A percentile compares a stretch with the other conserved stretches of the same genome.
phyloP scores from a whole-genome alignment of 1,140 invertebrate species.

The Drusus annulatus region DNA sequence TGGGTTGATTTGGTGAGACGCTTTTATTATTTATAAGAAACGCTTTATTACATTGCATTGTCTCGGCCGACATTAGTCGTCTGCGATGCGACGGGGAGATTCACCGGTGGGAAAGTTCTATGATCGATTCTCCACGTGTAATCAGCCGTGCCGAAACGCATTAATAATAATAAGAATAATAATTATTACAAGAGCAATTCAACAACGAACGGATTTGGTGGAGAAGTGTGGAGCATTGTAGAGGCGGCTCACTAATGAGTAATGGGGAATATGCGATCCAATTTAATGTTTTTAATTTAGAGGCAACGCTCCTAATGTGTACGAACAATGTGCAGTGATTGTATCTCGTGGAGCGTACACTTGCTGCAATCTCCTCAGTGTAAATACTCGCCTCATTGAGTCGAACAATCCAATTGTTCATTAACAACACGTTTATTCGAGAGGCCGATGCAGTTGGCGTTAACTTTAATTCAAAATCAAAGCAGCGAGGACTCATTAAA shows the following conservation, averaged over 20 bases:
- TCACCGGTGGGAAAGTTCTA: neutral
- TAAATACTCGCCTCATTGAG: slow-evolving; percentile 20
- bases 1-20: neutral
- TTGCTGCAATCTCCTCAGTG: slow-evolving; percentile 17
- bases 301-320: slow-evolving; percentile 4
- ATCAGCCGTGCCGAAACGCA: slow-evolving; percentile 25
- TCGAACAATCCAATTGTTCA: neutral
- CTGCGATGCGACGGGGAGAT: neutral
- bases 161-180: slow-evolving; percentile 8
- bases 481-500: neutral
- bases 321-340: slow-evolving; percentile 24
- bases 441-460: neutral
- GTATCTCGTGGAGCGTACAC: neutral
- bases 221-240: neutral
- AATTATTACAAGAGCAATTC: slow-evolving; percentile 16
- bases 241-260: slow-evolving; percentile 16
- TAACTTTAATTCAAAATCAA: neutral
- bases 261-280: slow-evolving; percentile 10
- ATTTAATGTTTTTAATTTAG: slow-evolving; percentile 35
- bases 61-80: slow-evolving; percentile 26
- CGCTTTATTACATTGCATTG: neutral
- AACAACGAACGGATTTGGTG: slow-evolving; percentile 18
- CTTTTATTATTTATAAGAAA: neutral
- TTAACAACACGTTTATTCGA: neutral
- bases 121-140: slow-evolving; percentile 9